A percentile compares a stretch with the other conserved stretches of the same genome.
phyloP scores from a whole-genome alignment of 1,140 invertebrate species.

The Bombus cullumanus region DNA sequence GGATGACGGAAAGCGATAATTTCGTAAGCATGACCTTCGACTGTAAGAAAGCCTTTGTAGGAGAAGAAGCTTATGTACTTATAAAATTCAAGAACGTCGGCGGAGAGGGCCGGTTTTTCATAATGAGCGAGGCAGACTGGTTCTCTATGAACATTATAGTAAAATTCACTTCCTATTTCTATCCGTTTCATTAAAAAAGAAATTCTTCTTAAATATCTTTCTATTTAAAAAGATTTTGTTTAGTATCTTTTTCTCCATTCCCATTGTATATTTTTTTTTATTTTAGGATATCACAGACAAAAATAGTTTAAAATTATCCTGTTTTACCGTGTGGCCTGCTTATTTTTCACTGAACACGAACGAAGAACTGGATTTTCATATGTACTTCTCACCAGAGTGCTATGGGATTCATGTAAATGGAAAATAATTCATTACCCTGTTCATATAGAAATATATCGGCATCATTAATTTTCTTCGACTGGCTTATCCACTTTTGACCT shows the following conservation, averaged over 20 bases:
- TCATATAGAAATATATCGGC: background rate
- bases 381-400: conserved; percentile 66
- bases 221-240: background rate
- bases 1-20: too few species aligned
- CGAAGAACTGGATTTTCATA: conserved; percentile 63
- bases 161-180: background rate
- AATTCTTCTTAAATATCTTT: background rate
- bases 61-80: conserved; percentile 59
- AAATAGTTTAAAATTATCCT: conserved; percentile 62
- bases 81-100: conserved; percentile 72
- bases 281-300: conserved; percentile 60
- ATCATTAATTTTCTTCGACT: background rate
- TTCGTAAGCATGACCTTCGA: conserved; percentile 62
- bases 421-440: background rate
- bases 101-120: conserved; percentile 72
- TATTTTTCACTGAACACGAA: conserved; percentile 69
- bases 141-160: conserved; percentile 70
- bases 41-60: conserved; percentile 73
- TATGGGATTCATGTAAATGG: conserved; percentile 70
- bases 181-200: background rate
- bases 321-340: conserved; percentile 69
- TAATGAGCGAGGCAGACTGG: conserved; percentile 78
- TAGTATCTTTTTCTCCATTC: background rate
- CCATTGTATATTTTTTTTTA: background rate
- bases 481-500: background rate